phyloP scores from a whole-genome alignment of 2,797 vertebrate genomes.

The Lacerta agilis region DNA sequence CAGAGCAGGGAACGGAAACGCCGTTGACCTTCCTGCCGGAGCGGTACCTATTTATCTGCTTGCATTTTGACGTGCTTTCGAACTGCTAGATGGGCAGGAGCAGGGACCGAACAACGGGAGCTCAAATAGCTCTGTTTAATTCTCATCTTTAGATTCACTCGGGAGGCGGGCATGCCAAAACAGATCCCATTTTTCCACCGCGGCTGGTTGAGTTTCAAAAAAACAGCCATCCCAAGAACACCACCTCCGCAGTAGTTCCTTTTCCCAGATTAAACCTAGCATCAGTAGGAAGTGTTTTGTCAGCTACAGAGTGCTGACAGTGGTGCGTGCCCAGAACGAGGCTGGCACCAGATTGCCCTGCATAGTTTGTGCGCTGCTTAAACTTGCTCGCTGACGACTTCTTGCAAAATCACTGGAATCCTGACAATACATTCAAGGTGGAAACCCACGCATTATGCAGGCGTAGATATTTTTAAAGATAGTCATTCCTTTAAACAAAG shows the following conservation, averaged over 20 bases:
- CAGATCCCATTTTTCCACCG: not conserved
- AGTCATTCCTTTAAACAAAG: not conserved
- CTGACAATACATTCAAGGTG: not conserved
- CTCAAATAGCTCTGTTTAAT: not conserved
- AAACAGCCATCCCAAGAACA: constrained; percentile 4
- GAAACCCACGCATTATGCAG: not conserved
- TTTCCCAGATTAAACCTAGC: constrained; percentile 31
- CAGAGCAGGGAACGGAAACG: no score
- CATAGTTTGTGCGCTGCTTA: constrained; percentile 26
- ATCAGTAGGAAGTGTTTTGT: constrained; percentile 43
- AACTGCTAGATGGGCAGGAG: no score
- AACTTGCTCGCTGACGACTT: constrained; percentile 20
- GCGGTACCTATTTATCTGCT: no score
- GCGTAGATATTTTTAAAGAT: not conserved
- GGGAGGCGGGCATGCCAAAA: not conserved
- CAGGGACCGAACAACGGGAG: no score
- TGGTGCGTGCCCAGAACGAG: constrained; percentile 26
- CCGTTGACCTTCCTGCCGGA: no score
- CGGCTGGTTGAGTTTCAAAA: not conserved
- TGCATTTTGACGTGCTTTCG: no score
- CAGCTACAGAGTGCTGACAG: constrained; percentile 2
- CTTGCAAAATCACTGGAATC: constrained; percentile 26
- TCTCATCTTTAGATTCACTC: not conserved
- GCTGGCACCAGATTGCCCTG: constrained; percentile 13
- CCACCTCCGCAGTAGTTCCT: constrained; percentile 13